Percentiles rank a stretch among this genome's conserved stretches.
These are phyloP conservation scores for Plemyria rubiginata DNA, from an alignment of 2,888 invertebrate species.

Conservation along the genomic window DNA sequence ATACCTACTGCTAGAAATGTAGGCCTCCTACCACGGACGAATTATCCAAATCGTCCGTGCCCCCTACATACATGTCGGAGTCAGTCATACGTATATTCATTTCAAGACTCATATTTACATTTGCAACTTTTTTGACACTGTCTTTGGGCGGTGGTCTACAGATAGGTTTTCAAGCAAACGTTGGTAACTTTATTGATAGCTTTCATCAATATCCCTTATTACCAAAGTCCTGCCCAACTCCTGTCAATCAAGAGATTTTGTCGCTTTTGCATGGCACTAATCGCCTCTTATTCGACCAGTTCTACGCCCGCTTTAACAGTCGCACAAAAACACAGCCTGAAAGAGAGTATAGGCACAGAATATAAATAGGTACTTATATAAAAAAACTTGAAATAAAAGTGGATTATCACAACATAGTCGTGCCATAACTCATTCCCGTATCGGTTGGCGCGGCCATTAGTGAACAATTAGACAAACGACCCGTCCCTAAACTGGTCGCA, in stretches of 20 bases:
- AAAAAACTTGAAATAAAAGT: slow-evolving; percentile 31
- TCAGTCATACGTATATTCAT: too few species aligned
- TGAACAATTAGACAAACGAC: slow-evolving; percentile 71
- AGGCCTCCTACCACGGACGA: too few species aligned
- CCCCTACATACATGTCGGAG: too few species aligned
- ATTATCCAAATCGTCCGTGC: too few species aligned
- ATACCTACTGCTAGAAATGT: too few species aligned
- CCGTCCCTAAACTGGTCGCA: slow-evolving; percentile 52
- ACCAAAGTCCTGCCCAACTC: neutral
- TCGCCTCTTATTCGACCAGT: neutral
- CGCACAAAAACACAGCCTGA: slow-evolving; percentile 2
- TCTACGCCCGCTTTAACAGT: neutral
- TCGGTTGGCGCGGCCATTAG: slow-evolving; percentile 63
- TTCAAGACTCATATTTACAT: too few species aligned
- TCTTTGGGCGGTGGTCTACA: too few species aligned
- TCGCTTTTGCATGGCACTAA: neutral
- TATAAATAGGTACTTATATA: neutral
- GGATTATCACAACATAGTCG: slow-evolving; percentile 41
- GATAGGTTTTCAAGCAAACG: neutral
- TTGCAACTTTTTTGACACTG: too few species aligned
- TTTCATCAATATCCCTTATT: neutral
- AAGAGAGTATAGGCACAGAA: neutral
- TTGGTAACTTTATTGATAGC: neutral
- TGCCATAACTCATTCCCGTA: slow-evolving; percentile 56
- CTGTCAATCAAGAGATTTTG: neutral